A percentile compares a stretch with the other conserved stretches of the same genome.
Conservation (phyloP, 2,113 vertebrate species). For the Nannobrachium achirus region DNA sequence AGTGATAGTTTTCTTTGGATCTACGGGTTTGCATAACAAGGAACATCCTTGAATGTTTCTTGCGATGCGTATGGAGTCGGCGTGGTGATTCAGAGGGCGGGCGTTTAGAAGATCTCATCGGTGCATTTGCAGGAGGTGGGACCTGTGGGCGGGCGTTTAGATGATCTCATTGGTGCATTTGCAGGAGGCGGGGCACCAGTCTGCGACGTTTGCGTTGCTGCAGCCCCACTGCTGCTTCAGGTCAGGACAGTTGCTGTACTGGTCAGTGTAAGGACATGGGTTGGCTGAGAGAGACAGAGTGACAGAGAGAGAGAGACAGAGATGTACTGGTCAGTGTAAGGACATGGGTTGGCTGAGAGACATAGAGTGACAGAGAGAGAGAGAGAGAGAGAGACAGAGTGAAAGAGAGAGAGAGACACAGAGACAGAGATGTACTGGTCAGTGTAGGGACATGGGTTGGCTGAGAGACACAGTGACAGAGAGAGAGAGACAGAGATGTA, state of each 20-base stretch:
- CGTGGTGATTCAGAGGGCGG: neutral
- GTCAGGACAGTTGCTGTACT: conserved; percentile 48
- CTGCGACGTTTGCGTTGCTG: neutral
- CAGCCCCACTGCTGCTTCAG: conserved; percentile 44
- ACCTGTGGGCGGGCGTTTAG: conserved; percentile 44
- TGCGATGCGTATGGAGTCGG: neutral
- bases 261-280: conserved; percentile 49
- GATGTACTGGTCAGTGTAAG: too few relatives aligned
- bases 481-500: neutral
- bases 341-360: neutral
- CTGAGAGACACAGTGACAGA: neutral
- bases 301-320: neutral
- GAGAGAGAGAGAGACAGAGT: neutral
- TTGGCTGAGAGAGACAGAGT: conserved; percentile 41
- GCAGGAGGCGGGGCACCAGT: conserved; percentile 61
- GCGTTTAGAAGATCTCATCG: conserved; percentile 46
- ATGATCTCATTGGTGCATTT: conserved; percentile 52
- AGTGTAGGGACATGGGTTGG: neutral
- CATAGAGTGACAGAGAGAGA: neutral
- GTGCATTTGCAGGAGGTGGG: conserved; percentile 61
- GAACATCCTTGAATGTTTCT: neutral
- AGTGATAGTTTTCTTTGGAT: neutral
- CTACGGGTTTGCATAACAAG: neutral
- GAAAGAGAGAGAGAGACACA: neutral
- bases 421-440: neutral